Evolutionary conservation across 2,888 invertebrate genomes (phyloP).

Genomic region (Hemaris fuciformis): DNA sequence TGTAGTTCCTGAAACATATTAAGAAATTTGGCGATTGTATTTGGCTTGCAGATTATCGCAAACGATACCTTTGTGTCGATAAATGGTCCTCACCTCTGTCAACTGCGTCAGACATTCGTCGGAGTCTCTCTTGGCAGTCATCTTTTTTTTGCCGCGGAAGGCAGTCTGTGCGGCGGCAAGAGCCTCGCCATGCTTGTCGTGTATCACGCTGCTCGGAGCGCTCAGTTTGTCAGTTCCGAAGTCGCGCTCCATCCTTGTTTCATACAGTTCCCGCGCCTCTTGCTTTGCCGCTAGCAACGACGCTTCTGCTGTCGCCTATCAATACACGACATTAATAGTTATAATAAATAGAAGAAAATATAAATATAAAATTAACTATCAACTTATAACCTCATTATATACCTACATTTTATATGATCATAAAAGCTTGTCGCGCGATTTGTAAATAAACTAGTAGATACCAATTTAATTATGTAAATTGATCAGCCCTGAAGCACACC

Average conservation of each 20-base stretch:
- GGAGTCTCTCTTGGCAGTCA: neutral
- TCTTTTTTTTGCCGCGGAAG: constrained; percentile 6
- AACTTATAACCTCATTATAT: too few relatives aligned
- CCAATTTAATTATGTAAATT: too few relatives aligned
- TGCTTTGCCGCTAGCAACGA: constrained; percentile 25
- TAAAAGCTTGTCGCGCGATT: too few relatives aligned
- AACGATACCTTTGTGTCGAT: too few relatives aligned
- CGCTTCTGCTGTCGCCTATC: constrained; percentile 33
- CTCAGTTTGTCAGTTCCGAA: constrained; percentile 7
- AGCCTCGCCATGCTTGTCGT: constrained; percentile 18
- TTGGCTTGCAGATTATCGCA: too few relatives aligned
- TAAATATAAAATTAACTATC: too few relatives aligned
- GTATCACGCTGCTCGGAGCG: neutral
- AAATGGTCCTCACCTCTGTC: neutral
- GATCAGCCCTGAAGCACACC: too few relatives aligned
- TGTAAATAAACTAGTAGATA: too few relatives aligned
- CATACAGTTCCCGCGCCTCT: constrained; percentile 28
- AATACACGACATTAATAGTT: neutral
- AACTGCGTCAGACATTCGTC: constrained; percentile 7
- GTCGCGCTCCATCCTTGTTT: constrained; percentile 36
- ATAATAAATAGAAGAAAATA: too few relatives aligned
- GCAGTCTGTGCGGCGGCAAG: constrained; percentile 15
- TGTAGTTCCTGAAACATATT: neutral
- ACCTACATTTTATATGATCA: too few relatives aligned
- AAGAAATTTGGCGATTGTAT: neutral